Base-by-base conservation (phyloP, 2,797 vertebrate genomes). In the Nothura maculosa region DNA sequence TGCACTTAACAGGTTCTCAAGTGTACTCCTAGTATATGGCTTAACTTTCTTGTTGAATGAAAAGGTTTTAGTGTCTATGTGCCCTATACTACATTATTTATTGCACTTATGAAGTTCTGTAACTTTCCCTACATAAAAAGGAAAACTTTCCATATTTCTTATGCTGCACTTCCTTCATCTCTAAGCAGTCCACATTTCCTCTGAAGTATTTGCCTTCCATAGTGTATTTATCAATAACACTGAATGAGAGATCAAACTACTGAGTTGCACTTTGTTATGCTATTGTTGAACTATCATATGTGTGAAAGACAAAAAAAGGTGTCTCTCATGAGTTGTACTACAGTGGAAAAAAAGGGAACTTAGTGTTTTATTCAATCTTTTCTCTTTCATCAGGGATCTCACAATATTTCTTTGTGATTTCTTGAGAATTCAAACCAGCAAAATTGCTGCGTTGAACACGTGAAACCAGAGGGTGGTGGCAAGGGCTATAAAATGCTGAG, bases 1-100 rank as follows among this genome's bases (percentile, higher is more conserved):
- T 19, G 30, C 89, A 83, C 79, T 96, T 94, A 89, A 61, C 14
- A 34, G 52, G 14, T 87, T 94, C 90, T 92, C 75, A 92, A 87
- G 34, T 81, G 27, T 94, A 54, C 4, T 95, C 24, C 9, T 45
- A 85, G 38, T 62, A 34, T 88, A 28, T 48, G 84, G 90, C 70
- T 93, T 83, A 83, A 14, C 4, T 89, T 86, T 62, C 70, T 76
- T 74, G 19, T 43, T 86, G 62, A 90, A 81, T 87, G 40, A 87
- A 93, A 90, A 85, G 2, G 14, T 88, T 92, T 94, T 87, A 87
- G 36, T 55, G 24, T 60, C 27, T 78, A 2, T 72, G 36, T 60
- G 66, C 34, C 11, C 62, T 72, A 43, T 63, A 16, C 12, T 87
- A 64, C 24, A 72, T 93, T 77, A 95, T 92, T 94, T 87, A 92